Percentiles rank a stretch among this genome's conserved stretches.
Conservation (phyloP, 1,140 invertebrate species). For the Drosophila persimilis region DNA sequence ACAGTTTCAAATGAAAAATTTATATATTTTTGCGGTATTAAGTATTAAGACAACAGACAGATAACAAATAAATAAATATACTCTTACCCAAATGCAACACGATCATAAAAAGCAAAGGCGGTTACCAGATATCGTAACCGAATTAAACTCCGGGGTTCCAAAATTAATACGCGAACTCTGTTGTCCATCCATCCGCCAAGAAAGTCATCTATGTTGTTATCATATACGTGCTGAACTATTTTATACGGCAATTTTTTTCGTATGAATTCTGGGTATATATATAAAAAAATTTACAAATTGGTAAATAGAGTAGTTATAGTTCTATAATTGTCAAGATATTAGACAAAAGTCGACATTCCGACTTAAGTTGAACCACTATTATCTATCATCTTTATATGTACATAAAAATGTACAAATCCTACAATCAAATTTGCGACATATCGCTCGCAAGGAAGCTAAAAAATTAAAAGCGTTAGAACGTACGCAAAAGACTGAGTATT, state of each 20-base stretch:
- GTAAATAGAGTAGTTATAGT: not conserved
- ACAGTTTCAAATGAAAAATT: slow-evolving; percentile 42
- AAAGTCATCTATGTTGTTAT: slow-evolving; percentile 90
- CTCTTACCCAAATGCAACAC: slow-evolving; percentile 94
- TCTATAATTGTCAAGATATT: too few species aligned
- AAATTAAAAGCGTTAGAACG: too few species aligned
- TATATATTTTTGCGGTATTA: not conserved
- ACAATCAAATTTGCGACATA: too few species aligned
- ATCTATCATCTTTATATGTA: too few species aligned
- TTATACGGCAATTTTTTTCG: slow-evolving; percentile 92
- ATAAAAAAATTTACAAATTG: not conserved
- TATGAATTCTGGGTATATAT: slow-evolving; percentile 86
- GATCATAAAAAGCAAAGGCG: slow-evolving; percentile 92
- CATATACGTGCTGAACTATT: slow-evolving; percentile 88
- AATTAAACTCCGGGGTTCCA: slow-evolving; percentile 90
- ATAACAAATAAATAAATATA: not conserved
- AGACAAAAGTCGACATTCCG: too few species aligned
- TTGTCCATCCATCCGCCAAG: slow-evolving; percentile 95
- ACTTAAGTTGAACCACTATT: too few species aligned
- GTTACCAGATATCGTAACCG: slow-evolving; percentile 94
- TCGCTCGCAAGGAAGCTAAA: too few species aligned
- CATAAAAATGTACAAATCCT: too few species aligned
- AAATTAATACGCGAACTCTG: slow-evolving; percentile 93
- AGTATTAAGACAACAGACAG: not conserved
- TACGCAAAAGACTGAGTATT: too few species aligned